Evolutionary conservation across 2,888 invertebrate species (phyloP), one percentile per base, ranked within the genome.

Genomic region (Drosophila anomalata): DNA sequence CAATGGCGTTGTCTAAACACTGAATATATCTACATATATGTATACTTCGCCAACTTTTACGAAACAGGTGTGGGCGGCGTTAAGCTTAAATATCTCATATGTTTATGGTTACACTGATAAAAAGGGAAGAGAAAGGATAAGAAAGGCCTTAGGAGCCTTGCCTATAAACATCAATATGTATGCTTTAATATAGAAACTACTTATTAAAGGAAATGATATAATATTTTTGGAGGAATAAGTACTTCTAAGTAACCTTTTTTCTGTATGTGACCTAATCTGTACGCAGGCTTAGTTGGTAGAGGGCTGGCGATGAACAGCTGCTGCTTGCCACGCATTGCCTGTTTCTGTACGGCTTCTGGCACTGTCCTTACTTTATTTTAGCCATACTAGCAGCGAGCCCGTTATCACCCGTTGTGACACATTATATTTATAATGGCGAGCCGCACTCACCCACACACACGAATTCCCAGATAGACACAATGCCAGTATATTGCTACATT

Each of bases 371-470:
- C 76, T 78, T 78, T 76, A 78, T 73, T 71, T 73, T 77, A 52
- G 63, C 50, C 65, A 9, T 36, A 42, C 48, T 44, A 58, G 61
- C 78, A 73, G 79, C 71, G 65, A 72, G 67, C 69, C 63, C 76
- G 79, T 78, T 86, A 89, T 86, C 85, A 76, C 89, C 66, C 79
- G 70, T 76, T 78, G 85, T 76, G 86, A 87, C 89, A 86, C 76
- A 87, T 87, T 81, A 86, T 87, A 87, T 85, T 81, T 86, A 79
- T 88, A 84, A 88, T 68, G 79, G 76, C 85, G 68, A 68, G 54
- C 48, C 44, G 31, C 17, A 65, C 48, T 47, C 56, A 47, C 31
- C 42, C 65, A 41, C 50, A 44, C 51, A 47, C 60, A 63, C 14
- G 55, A 50, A 55, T 39, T 22, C 31, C 22, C 50, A 47, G 51